Conservation (phyloP, 2,797 vertebrate species). For the Bradypodion ventrale region DNA sequence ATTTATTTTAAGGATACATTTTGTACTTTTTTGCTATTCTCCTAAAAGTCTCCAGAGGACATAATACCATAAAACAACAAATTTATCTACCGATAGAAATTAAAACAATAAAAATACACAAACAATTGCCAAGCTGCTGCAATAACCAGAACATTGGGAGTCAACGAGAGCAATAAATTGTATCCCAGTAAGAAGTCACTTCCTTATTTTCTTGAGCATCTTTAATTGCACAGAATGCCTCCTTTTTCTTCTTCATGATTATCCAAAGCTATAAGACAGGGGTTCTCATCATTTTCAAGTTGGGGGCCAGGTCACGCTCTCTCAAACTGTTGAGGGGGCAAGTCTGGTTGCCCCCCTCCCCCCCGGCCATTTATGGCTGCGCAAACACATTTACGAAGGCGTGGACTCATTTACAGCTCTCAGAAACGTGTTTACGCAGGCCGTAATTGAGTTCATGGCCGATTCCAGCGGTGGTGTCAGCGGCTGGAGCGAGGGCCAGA, state of each 20-base stretch:
- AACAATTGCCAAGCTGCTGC: neutral
- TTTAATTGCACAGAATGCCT: neutral
- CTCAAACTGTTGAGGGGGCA: no score
- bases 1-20: neutral
- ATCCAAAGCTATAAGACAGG: neutral
- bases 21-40: neutral
- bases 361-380: no score
- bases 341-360: no score
- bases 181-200: neutral
- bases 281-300: no score
- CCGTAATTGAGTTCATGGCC: no score
- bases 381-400: no score
- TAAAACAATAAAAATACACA: constrained; percentile 11
- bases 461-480: no score
- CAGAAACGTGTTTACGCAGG: no score
- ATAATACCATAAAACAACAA: neutral
- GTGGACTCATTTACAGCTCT: no score
- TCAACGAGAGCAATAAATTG: constrained; percentile 10
- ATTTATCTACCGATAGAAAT: neutral
- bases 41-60: neutral
- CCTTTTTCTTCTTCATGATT: neutral
- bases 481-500: no score
- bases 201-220: neutral
- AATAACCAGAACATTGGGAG: neutral
- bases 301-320: no score